These are phyloP conservation scores for Hassar affinis DNA, from an alignment of 2,113 vertebrate genomes.

Conservation along the genomic window DNA sequence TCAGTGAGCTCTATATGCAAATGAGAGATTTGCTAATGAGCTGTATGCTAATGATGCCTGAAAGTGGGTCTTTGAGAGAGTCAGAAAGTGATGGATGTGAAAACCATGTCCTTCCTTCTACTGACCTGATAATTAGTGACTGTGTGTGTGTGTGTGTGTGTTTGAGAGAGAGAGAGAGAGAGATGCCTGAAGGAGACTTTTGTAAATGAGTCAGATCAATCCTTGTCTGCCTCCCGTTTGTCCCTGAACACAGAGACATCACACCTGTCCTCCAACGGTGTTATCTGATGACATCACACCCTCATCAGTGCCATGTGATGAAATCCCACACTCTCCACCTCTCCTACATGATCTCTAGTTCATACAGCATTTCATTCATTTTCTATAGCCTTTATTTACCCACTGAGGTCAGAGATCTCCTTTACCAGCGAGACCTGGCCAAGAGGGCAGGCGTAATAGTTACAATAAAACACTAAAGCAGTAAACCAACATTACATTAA, in stretches of 20 bases:
- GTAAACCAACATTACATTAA: no score
- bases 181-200: conserved; percentile 17
- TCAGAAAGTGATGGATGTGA: conserved; percentile 41
- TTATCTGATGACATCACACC: conserved; percentile 28
- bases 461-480: no score
- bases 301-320: conserved; percentile 16
- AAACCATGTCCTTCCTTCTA: conserved; percentile 33
- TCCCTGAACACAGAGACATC: conserved; percentile 35
- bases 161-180: background rate
- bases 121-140: conserved; percentile 17
- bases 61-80: conserved; percentile 12
- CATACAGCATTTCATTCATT: background rate
- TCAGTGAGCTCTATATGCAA: conserved; percentile 14
- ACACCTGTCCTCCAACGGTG: conserved; percentile 22
- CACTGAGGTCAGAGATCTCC: no score
- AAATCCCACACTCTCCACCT: background rate
- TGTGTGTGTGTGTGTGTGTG: conserved; percentile 21
- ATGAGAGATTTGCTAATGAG: conserved; percentile 22
- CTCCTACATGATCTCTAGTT: background rate
- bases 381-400: no score
- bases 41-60: conserved; percentile 34
- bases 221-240: conserved; percentile 29
- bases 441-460: no score
- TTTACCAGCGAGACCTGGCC: no score
- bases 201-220: conserved; percentile 42